Base-by-base conservation (phyloP, 2,797 vertebrate genomes). In the Limosa lapponica region DNA sequence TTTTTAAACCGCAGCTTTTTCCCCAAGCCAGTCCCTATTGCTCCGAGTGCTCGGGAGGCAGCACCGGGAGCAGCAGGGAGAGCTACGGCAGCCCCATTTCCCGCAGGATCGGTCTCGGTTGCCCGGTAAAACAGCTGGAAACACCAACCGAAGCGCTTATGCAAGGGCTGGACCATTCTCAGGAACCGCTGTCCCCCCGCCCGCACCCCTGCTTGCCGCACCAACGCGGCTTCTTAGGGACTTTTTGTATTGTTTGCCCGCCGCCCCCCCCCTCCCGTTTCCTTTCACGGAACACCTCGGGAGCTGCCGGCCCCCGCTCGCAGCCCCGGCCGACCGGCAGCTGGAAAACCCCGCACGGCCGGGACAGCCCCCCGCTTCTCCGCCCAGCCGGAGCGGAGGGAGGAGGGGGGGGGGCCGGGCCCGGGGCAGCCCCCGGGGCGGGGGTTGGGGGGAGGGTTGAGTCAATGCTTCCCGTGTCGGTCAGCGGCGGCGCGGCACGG, bases 121-220 rank as follows among this genome's bases (percentile, higher is more conserved):
- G n/a, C 43, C 43, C 6, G 6, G 7, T 8, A 3, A 23, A 37
- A 27, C 2, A 23, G 13, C 66, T 44, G 34, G 8, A 39, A 71
- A 25, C 2, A 12, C 25, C n/a, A n/a, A 16, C 28, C 1, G 10
- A 6, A 13, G 43, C 13, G 3, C 32, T 27, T 2, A n/a, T 8
- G 43, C 65, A 15, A 13, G 12, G 4, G 14, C 12, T 0, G 25
- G 1, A 30, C 23, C 28, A 2, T 1, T 24, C 51, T 2, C 2
- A 27, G 18, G 28, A 44, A 11, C 7, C 52, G 11, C 78, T 25
- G 49, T 6, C 32, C 37, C 2, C 22, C 36, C 41, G 3, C 37
- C 13, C 49, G 37, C 13, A 27, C 28, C 34, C 8, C 59, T 3
- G 22, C 23, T 30, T 11, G 22, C 61, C 5, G 39, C 73, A 46